Percentiles rank a stretch among this genome's conserved stretches.
These are phyloP conservation scores for Eulemur mongoz DNA, from an alignment of 2,797 vertebrate species.

Conservation along the genomic window DNA sequence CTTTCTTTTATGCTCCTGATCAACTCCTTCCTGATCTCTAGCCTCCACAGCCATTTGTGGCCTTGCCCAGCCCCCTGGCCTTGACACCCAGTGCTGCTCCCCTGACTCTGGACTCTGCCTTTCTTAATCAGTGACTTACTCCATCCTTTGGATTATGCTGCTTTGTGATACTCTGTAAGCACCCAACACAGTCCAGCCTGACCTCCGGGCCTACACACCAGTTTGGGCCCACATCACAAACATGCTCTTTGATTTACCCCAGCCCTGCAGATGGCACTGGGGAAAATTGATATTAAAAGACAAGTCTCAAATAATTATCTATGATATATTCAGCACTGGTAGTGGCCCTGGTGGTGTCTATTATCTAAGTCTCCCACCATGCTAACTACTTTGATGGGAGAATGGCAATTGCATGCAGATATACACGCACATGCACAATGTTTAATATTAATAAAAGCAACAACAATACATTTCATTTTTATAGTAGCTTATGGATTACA, in stretches of 20 bases:
- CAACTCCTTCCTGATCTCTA: not conserved
- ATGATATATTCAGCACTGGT: not conserved
- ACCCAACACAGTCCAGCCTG: not conserved
- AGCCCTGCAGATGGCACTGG: not conserved
- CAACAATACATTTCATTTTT: not conserved
- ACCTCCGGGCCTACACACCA: not conserved
- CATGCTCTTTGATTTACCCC: not conserved
- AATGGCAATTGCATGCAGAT: not conserved
- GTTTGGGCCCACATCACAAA: not conserved
- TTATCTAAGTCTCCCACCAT: not conserved
- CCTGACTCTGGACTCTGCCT: not conserved
- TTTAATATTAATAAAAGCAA: not conserved
- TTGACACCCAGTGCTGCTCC: not conserved
- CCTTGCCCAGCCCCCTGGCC: not conserved
- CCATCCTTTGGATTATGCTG: not conserved
- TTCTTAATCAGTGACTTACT: not conserved
- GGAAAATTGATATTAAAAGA: not conserved
- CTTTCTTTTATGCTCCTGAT: not conserved
- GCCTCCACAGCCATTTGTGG: not conserved
- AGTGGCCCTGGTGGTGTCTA: not conserved
- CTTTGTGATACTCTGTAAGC: not conserved
- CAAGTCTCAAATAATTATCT: not conserved
- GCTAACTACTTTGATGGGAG: not conserved
- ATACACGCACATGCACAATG: not conserved
- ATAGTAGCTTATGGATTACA: not conserved